These are phyloP conservation scores for Zapornia atra DNA, from an alignment of 2,113 vertebrate species.

Conservation along the genomic window DNA sequence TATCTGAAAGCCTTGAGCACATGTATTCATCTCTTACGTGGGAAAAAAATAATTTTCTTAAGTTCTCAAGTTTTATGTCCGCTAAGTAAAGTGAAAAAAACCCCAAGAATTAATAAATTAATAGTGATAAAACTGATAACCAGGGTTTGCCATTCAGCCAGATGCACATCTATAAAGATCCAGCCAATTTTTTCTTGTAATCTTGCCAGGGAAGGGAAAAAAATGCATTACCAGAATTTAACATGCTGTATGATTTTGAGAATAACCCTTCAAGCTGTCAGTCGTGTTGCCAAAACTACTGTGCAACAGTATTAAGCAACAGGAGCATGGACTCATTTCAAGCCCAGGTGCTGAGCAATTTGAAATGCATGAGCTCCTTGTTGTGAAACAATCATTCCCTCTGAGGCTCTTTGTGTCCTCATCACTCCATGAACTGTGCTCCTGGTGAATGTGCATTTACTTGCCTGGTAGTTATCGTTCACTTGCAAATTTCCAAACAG, in stretches of 20 bases:
- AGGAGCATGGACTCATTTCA: constrained; percentile 72
- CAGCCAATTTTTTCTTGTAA: constrained; percentile 52
- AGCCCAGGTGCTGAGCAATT: constrained; percentile 71
- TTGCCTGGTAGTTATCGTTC: constrained; percentile 1
- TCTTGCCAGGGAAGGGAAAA: constrained; percentile 24
- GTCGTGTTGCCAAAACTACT: constrained; percentile 60
- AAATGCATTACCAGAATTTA: constrained; percentile 57
- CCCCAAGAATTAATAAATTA: constrained; percentile 34
- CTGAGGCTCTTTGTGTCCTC: constrained; percentile 54
- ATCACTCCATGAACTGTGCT: constrained; percentile 36
- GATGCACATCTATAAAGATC: constrained; percentile 53
- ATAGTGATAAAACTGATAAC: constrained; percentile 18
- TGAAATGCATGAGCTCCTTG: constrained; percentile 72
- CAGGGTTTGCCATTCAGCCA: constrained; percentile 40
- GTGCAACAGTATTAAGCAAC: constrained; percentile 58
- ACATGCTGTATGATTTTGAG: constrained; percentile 68
- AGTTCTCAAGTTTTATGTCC: neutral
- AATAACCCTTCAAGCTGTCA: constrained; percentile 71
- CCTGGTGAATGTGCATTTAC: constrained; percentile 38
- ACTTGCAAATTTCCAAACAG: constrained; percentile 24
- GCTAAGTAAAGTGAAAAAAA: neutral
- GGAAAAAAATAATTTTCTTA: neutral
- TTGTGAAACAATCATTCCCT: constrained; percentile 75
- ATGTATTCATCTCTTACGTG: neutral
- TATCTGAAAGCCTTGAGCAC: neutral